A percentile compares a stretch with the other conserved stretches of the same genome.
Evolutionary conservation across 1,140 invertebrate species (phyloP).

Genomic region (Drosophila arizonae): DNA sequence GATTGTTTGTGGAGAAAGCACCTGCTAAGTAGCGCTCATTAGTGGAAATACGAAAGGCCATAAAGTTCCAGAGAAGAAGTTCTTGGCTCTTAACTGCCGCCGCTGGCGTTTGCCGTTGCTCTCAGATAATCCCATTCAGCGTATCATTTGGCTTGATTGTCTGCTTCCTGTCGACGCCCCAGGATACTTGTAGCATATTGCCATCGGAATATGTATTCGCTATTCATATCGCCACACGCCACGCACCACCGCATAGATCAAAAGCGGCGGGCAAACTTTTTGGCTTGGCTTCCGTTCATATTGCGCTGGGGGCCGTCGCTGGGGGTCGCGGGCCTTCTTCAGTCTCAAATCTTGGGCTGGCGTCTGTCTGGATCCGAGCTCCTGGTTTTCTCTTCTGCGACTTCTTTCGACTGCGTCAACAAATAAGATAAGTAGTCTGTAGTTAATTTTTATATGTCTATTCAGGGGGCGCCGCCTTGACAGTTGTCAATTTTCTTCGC

Average conservation of each 20-base stretch:
- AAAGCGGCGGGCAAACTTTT: slow-evolving; percentile 66
- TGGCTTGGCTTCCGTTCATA: slow-evolving; percentile 44
- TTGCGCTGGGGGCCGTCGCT: slow-evolving; percentile 13
- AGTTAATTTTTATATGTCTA: slow-evolving; percentile 81
- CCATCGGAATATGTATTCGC: slow-evolving; percentile 29
- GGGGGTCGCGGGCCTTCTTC: too few species aligned
- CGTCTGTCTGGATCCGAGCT: slow-evolving; percentile 20
- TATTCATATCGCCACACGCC: slow-evolving; percentile 21
- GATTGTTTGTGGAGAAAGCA: slow-evolving; percentile 10
- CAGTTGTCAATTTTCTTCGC: slow-evolving; percentile 74
- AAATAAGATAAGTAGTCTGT: slow-evolving; percentile 81
- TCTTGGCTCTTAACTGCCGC: neutral
- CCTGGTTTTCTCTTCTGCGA: slow-evolving; percentile 7
- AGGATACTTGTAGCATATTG: slow-evolving; percentile 55
- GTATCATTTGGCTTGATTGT: slow-evolving; percentile 67
- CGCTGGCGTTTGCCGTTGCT: neutral
- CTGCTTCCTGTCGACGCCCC: slow-evolving; percentile 56
- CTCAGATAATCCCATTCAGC: slow-evolving; percentile 40
- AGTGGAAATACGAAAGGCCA: neutral
- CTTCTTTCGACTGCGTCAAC: slow-evolving; percentile 55
- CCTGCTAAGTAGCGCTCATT: slow-evolving; percentile 25
- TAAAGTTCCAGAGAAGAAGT: neutral
- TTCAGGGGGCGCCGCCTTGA: slow-evolving; percentile 61
- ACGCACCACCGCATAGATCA: slow-evolving; percentile 51
- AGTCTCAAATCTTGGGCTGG: slow-evolving; percentile 1